A percentile compares a stretch with the other conserved stretches of the same genome.
Conservation (phyloP, 2,113 vertebrate genomes). For the Falcunculus frontatus region DNA sequence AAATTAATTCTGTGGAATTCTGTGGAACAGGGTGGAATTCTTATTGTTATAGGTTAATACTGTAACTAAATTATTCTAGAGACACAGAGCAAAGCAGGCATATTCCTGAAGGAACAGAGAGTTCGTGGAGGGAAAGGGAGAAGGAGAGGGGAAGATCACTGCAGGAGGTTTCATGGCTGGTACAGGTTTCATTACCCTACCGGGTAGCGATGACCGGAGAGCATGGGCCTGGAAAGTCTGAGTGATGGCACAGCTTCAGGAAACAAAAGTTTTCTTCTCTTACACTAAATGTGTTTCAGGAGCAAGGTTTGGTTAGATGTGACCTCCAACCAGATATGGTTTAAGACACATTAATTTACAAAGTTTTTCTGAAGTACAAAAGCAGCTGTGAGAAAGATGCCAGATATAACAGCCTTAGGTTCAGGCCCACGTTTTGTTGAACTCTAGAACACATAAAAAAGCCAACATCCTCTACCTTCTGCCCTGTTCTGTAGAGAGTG, state of each 20-base stretch:
- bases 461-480: not conserved
- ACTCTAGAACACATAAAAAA: not conserved
- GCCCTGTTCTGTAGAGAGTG: not conserved
- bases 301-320: not conserved
- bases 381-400: not conserved
- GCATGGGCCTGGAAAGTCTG: not conserved
- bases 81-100: not conserved
- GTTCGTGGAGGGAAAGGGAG: not conserved
- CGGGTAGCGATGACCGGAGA: not conserved
- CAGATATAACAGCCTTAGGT: not conserved
- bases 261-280: not conserved
- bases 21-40: not conserved
- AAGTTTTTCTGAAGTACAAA: not conserved
- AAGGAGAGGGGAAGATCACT: not conserved
- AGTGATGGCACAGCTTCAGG: not conserved
- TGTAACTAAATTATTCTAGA: not conserved
- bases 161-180: not conserved
- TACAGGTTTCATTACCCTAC: not conserved
- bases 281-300: not conserved
- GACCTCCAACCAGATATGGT: not conserved
- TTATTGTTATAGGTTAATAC: not conserved
- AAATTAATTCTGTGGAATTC: not conserved
- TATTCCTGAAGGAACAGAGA: not conserved
- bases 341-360: not conserved
- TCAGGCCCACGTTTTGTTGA: not conserved